These are phyloP conservation scores for Littorina saxatilis DNA, from an alignment of 1,140 invertebrate species.

Conservation along the genomic window DNA sequence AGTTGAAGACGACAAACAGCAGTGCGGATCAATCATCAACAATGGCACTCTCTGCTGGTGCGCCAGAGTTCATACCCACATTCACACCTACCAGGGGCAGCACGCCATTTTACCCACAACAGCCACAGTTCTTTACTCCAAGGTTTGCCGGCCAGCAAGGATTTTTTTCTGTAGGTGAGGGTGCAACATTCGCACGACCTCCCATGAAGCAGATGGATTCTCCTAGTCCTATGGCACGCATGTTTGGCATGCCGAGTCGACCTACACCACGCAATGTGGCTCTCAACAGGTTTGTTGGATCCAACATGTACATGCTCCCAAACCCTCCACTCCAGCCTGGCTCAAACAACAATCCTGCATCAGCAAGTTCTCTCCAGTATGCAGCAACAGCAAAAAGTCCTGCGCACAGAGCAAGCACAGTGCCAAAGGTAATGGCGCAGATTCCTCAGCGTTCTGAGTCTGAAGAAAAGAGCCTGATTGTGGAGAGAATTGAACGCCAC, in stretches of 20 bases:
- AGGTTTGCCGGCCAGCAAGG: not conserved
- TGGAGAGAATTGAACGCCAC: not conserved
- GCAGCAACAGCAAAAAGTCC: not conserved
- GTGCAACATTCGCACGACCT: too few relatives aligned
- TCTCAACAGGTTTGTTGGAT: not conserved
- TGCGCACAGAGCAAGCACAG: not conserved
- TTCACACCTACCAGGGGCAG: not conserved
- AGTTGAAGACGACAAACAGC: too few relatives aligned
- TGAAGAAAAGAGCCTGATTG: not conserved
- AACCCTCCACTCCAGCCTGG: not conserved
- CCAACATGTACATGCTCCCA: not conserved
- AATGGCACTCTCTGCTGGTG: conserved; percentile 38
- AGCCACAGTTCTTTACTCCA: not conserved
- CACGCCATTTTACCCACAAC: not conserved
- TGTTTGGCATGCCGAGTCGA: not conserved
- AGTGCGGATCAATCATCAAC: not conserved
- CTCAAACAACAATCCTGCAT: not conserved
- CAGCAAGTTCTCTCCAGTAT: not conserved
- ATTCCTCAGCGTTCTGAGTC: too few relatives aligned
- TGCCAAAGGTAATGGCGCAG: not conserved
- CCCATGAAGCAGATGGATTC: not conserved
- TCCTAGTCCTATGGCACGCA: not conserved
- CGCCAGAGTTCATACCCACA: conserved; percentile 47
- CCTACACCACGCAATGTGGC: not conserved
- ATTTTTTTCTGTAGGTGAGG: too few relatives aligned